These are phyloP conservation scores for Erythrocercus mccallii DNA, from an alignment of 2,113 vertebrate genomes.

Conservation along the genomic window DNA sequence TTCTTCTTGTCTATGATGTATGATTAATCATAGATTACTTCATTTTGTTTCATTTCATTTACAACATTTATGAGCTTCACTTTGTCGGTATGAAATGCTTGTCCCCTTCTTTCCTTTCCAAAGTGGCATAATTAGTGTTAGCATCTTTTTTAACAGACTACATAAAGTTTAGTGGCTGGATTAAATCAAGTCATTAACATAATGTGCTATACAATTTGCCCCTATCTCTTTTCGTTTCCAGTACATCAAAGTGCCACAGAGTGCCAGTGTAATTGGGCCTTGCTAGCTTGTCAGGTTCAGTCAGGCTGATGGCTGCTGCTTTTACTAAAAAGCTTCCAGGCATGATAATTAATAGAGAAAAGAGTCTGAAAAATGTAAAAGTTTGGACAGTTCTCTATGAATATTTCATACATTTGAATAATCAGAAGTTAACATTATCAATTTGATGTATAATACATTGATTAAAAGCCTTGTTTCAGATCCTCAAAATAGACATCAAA, in stretches of 20 bases:
- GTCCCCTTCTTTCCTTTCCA: constrained; percentile 82
- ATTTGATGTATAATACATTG: constrained; percentile 92
- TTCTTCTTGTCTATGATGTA: constrained; percentile 82
- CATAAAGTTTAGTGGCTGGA: constrained; percentile 97
- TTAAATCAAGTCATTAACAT: constrained; percentile 99
- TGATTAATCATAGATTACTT: constrained; percentile 95
- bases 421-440: constrained; percentile 92
- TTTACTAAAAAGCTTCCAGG: constrained; percentile 89
- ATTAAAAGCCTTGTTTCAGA: constrained; percentile 82
- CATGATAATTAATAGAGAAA: constrained; percentile 91
- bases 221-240: constrained; percentile 90
- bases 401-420: constrained; percentile 96
- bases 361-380: constrained; percentile 89
- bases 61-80: constrained; percentile 91
- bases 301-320: constrained; percentile 91
- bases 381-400: constrained; percentile 90
- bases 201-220: constrained; percentile 94
- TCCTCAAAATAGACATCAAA: constrained; percentile 76
- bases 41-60: constrained; percentile 95
- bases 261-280: constrained; percentile 92
- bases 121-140: constrained; percentile 95
- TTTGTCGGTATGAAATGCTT: constrained; percentile 85
- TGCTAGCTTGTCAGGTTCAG: constrained; percentile 94
- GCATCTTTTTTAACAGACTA: constrained; percentile 96
- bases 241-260: constrained; percentile 95